Base-by-base conservation (phyloP, 2,888 invertebrate genomes). In the Hirudinaria manillensis region DNA sequence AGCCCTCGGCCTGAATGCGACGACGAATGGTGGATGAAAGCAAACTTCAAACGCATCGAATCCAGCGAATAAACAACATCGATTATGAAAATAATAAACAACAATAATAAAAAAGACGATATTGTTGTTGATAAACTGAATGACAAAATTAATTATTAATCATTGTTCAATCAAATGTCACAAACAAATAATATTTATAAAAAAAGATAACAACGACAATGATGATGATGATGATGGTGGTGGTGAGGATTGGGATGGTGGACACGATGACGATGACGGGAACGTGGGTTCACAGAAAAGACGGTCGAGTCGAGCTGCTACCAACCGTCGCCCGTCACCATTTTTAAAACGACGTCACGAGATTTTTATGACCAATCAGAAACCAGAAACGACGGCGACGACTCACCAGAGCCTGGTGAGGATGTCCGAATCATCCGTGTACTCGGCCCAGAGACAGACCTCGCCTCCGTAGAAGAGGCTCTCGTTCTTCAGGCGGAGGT, bases 401-500 rank as follows among this genome's bases (percentile, higher is more conserved):
- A n/a, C n/a, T n/a, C n/a, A 84, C 85, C 84, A 85, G 7, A 82
- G 78, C 72, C 84, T 78, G 0, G 84, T 79, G 21, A 84, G 78
- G 27, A 84, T 78, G 70, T 81, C 82, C 10, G 82, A 83, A 72
- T 81, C 81, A 76, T 94, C 92, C 0, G 93, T 92, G 80, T 89
- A 90, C 85, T 96, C 95, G 2, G 90, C 89, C 95, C 95, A 95
- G 90, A 96, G 91, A 81, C 93, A 93, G 0, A 93, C 92, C 84
- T 94, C 94, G 0, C 95, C 95, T 0, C 96, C 95, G 13, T 93
- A 84, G 34, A 96, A 55, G 21, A 79, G 65, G 13, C 77, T 74
- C 67, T 77, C 75, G 72, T 80, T 80, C 21, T 27, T 53, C n/a
- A 73, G 24, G n/a, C 38, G 56, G 3, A 73, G 61, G 24, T 73